Evolutionary conservation across 2,797 vertebrate species (phyloP).

Genomic region (Gobio occitaniae): DNA sequence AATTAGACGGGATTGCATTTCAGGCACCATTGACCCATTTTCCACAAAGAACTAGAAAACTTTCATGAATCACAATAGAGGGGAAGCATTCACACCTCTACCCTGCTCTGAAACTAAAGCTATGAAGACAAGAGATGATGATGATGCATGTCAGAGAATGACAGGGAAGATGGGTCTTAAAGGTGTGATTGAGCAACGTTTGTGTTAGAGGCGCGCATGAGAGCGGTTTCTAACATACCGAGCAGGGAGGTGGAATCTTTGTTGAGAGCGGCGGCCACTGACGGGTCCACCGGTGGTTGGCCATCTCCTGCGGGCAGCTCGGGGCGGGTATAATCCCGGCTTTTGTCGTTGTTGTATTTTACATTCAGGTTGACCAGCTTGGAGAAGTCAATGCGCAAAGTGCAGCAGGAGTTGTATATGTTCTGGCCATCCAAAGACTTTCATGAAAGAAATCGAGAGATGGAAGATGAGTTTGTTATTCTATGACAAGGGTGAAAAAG

Average conservation of each 20-base stretch:
- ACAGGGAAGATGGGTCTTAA: constrained; percentile 22
- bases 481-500: constrained; percentile 12
- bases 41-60: constrained; percentile 39
- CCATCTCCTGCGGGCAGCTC: constrained; percentile 96
- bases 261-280: constrained; percentile 86
- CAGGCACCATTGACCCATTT: constrained; percentile 40
- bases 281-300: constrained; percentile 85
- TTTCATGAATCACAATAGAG: constrained; percentile 29
- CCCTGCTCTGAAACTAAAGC: constrained; percentile 49
- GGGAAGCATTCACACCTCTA: constrained; percentile 40
- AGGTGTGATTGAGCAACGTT: constrained; percentile 1
- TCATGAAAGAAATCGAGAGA: constrained; percentile 3
- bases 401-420: constrained; percentile 99
- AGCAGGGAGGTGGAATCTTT: constrained; percentile 91
- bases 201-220: background rate
- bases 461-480: constrained; percentile 13
- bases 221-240: constrained; percentile 77
- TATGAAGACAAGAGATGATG: constrained; percentile 30
- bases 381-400: constrained; percentile 97
- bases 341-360: constrained; percentile 99
- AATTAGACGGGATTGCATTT: constrained; percentile 41
- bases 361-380: constrained; percentile 98
- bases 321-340: constrained; percentile 96
- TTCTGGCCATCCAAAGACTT: constrained; percentile 98
- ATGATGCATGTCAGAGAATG: constrained; percentile 42